phyloP scores from a whole-genome alignment of 2,113 vertebrate species.

The Turdus rufiventris region DNA sequence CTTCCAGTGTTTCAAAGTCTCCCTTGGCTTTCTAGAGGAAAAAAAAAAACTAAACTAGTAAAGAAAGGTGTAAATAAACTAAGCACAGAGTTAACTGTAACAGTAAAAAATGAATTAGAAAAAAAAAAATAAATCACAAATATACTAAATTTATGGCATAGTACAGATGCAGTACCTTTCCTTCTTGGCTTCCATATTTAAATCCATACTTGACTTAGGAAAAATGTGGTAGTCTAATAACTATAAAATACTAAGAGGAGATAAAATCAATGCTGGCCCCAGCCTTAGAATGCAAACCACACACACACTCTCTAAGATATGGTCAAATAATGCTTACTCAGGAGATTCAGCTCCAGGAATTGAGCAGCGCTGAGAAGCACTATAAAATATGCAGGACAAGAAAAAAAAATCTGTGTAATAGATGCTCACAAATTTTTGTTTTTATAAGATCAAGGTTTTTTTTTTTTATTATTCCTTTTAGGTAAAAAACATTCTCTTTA shows the following conservation, averaged over 20 bases:
- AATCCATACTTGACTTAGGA: conserved; percentile 56
- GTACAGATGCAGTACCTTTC: conserved; percentile 33
- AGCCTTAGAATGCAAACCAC: conserved; percentile 61
- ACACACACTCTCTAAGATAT: conserved; percentile 42
- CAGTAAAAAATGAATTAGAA: neutral
- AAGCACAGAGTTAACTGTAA: neutral
- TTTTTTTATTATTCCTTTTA: neutral
- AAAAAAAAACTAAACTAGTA: too few relatives aligned
- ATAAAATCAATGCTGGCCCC: conserved; percentile 65
- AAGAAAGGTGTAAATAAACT: neutral
- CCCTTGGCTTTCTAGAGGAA: conserved; percentile 16
- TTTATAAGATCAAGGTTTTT: conserved; percentile 50
- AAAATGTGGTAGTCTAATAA: conserved; percentile 65
- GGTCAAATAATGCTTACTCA: conserved; percentile 58
- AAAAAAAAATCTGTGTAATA: conserved; percentile 47
- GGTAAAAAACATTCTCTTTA: neutral
- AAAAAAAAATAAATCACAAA: neutral
- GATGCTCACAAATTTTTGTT: conserved; percentile 49
- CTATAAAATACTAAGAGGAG: conserved; percentile 66
- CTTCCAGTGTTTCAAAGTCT: neutral
- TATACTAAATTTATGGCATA: conserved; percentile 37
- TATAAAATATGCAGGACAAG: neutral
- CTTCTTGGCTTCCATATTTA: conserved; percentile 66
- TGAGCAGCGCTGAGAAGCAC: neutral
- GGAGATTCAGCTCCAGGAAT: conserved; percentile 48